Evolutionary conservation across 2,797 vertebrate genomes (phyloP), one percentile per base, ranked within the genome.

Genomic region (Phrynocephalus vlangalii): DNA sequence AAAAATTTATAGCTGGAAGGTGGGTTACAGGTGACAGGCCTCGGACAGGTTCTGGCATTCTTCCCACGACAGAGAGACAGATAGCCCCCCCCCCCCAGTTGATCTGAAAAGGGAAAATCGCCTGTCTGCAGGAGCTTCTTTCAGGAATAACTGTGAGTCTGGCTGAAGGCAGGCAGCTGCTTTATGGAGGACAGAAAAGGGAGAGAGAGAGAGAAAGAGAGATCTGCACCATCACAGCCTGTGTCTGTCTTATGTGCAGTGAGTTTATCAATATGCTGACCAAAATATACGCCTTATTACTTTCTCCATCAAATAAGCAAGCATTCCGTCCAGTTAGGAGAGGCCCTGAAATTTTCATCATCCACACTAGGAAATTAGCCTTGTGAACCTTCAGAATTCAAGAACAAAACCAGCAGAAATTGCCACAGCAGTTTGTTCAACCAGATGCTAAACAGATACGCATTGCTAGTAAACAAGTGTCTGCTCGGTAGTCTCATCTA

Each of bases 1-100:
- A 24, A 24, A 72, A 79, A 83, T 79, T 66, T 89, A 72, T 67
- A 52, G 52, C 28, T 82, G 84, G 73, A 67, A 82, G 66, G 75
- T 22, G 48, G 79, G 60, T 63, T 70, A 33, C 22, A 44, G 56
- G 15, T 86, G 88, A 79, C 75, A 86, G 38, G 56, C 6, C 80
- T 67, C 80, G 66, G 50, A 77, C 84, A 83, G 52, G 38, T 83
- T 79, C 79, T 83, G 80, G n/a, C 84, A 86, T 63, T 60, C 30
- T 30, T 83, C 75, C 50, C 52, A 30, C 28, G 56, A 33, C 81
- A 78, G 66, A 68, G 6, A 30, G 56, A 24, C 1, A 6, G 18
- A 24, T 28, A 26, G 52, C 33, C 18, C 24, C 33, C 70, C 44
- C n/a, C 38, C 30, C 30, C 38, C 72, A 16, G 60, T 18, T 63